These are phyloP conservation scores for Torymus aiolomorphi DNA, from an alignment of 2,888 invertebrate genomes.

Conservation along the genomic window DNA sequence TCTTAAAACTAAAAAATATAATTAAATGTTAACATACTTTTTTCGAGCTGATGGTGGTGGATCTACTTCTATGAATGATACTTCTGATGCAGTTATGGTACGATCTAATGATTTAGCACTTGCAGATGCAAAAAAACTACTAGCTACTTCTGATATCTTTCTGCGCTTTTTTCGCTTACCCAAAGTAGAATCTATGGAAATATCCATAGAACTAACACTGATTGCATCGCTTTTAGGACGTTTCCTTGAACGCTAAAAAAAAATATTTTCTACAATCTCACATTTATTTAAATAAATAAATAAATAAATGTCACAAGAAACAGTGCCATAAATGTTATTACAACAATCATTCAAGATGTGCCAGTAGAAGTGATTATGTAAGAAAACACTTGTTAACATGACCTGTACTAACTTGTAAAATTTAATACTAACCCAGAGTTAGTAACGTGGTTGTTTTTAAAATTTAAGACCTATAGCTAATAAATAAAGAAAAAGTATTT, in stretches of 20 bases:
- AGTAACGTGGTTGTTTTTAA: no score
- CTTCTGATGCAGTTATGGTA: slow-evolving; percentile 64
- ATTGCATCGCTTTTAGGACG: slow-evolving; percentile 71
- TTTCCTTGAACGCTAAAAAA: slow-evolving; percentile 69
- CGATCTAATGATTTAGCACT: slow-evolving; percentile 62
- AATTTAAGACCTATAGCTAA: no score
- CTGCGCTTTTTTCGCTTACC: slow-evolving; percentile 68
- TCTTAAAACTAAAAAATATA: slow-evolving; percentile 12
- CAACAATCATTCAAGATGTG: neutral
- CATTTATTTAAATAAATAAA: no score
- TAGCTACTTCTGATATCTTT: slow-evolving; percentile 72
- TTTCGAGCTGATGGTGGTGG: slow-evolving; percentile 53
- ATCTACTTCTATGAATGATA: slow-evolving; percentile 64
- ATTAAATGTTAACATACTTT: slow-evolving; percentile 50
- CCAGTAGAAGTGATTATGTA: slow-evolving; percentile 25
- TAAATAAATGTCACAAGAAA: no score
- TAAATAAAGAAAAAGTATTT: no score
- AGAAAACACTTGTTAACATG: neutral
- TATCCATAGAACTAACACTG: slow-evolving; percentile 71
- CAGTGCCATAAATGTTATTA: neutral
- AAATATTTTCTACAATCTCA: slow-evolving; percentile 3
- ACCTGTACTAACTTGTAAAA: no score
- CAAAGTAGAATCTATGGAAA: slow-evolving; percentile 69
- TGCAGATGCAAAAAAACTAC: slow-evolving; percentile 67
- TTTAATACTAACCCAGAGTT: no score